Conservation (phyloP, 2,113 vertebrate species). For the Struthio camelus region DNA sequence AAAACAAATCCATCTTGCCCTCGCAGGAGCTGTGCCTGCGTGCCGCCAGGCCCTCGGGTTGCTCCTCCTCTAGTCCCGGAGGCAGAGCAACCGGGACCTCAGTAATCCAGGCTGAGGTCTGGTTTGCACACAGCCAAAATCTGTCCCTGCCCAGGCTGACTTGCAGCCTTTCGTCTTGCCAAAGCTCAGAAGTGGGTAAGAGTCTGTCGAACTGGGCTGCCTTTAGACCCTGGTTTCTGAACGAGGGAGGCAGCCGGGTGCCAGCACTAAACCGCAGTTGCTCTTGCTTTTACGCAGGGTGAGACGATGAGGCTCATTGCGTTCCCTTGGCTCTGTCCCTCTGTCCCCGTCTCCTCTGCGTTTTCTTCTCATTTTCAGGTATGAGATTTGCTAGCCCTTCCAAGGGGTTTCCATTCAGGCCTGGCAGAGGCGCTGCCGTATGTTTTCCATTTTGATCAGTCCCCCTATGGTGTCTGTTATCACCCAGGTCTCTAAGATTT, state of each 20-base stretch:
- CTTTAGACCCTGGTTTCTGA: neutral
- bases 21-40: neutral
- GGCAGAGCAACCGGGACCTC: neutral
- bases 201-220: neutral
- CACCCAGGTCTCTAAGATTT: slow-evolving; percentile 71
- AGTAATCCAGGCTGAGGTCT: neutral
- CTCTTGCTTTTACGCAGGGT: neutral
- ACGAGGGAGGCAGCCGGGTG: neutral
- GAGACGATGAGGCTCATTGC: fast-evolving
- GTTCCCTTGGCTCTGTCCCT: neutral
- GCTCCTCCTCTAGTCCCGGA: neutral
- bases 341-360: neutral
- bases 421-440: slow-evolving; percentile 8
- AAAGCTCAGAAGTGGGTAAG: neutral
- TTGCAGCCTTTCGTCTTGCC: neutral
- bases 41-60: neutral
- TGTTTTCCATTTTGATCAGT: slow-evolving; percentile 69
- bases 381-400: slow-evolving; percentile 4
- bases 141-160: neutral
- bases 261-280: neutral
- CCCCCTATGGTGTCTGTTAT: slow-evolving; percentile 70
- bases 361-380: slow-evolving; percentile 5
- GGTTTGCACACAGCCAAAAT: neutral
- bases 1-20: slow-evolving; percentile 31
- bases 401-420: slow-evolving; percentile 40